These are phyloP conservation scores for Mola mola DNA, from an alignment of 2,113 vertebrate genomes.

Conservation along the genomic window DNA sequence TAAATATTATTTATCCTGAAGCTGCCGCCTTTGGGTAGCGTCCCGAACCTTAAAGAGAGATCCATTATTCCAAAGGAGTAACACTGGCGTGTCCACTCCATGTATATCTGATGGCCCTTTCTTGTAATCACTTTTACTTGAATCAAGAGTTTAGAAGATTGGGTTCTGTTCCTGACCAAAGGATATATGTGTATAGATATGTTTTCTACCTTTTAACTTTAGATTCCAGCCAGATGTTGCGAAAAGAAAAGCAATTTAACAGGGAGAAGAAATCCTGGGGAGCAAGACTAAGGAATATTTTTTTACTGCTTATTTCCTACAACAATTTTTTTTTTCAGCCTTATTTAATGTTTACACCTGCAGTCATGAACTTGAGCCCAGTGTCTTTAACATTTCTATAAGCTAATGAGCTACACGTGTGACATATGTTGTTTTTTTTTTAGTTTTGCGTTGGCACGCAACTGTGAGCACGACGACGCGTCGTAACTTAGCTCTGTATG, in stretches of 20 bases:
- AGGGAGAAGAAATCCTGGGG: slow-evolving; percentile 46
- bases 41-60: slow-evolving; percentile 48
- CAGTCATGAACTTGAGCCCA: slow-evolving; percentile 60
- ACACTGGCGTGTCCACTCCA: slow-evolving; percentile 33
- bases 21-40: slow-evolving; percentile 37
- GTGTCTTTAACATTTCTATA: slow-evolving; percentile 68
- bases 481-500: slow-evolving; percentile 60
- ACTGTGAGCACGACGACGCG: slow-evolving; percentile 34
- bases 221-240: slow-evolving; percentile 62
- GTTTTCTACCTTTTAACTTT: slow-evolving; percentile 65
- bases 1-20: slow-evolving; percentile 71
- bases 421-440: slow-evolving; percentile 2
- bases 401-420: slow-evolving; percentile 53
- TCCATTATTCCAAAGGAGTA: slow-evolving; percentile 38
- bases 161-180: slow-evolving; percentile 68
- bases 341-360: slow-evolving; percentile 78
- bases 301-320: slow-evolving; percentile 70
- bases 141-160: slow-evolving; percentile 50
- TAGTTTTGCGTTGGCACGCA: not conserved
- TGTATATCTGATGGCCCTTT: slow-evolving; percentile 43
- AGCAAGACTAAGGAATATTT: slow-evolving; percentile 63
- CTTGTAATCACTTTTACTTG: slow-evolving; percentile 68
- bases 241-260: slow-evolving; percentile 31
- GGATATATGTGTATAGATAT: slow-evolving; percentile 63
- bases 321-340: slow-evolving; percentile 50